These are phyloP conservation scores for Coelogynopora nodosa DNA, from an alignment of 2,888 invertebrate genomes.

Conservation along the genomic window DNA sequence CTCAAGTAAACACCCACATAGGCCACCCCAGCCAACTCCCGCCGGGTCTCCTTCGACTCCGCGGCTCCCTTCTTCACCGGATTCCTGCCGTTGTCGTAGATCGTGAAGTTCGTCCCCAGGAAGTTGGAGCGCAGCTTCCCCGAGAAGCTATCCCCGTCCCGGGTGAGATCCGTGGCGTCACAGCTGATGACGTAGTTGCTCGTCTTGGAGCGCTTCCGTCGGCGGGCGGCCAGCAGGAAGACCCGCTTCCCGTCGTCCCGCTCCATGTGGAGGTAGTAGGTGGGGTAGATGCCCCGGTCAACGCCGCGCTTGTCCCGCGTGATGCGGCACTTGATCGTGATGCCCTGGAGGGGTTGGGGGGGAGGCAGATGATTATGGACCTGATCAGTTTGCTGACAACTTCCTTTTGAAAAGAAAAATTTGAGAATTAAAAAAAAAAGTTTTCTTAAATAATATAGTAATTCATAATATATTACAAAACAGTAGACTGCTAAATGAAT, in stretches of 20 bases:
- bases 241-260: conserved; percentile 84
- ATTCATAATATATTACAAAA: no score
- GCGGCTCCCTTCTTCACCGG: conserved; percentile 51
- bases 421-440: no score
- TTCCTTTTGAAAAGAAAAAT: no score
- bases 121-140: conserved; percentile 93
- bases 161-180: conserved; percentile 90
- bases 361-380: no score
- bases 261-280: conserved; percentile 94
- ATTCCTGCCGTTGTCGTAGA: conserved; percentile 82
- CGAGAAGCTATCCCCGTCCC: conserved; percentile 85
- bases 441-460: no score
- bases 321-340: conserved; percentile 95
- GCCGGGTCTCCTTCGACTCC: not conserved
- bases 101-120: conserved; percentile 90
- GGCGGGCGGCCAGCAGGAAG: conserved; percentile 76
- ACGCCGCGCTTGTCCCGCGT: conserved; percentile 95
- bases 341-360: no score
- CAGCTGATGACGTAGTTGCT: conserved; percentile 96
- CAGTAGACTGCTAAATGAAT: no score
- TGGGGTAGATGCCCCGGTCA: conserved; percentile 93
- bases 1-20: conserved; percentile 69
- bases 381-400: no score
- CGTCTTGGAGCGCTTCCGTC: conserved; percentile 94
- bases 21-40: conserved; percentile 72